These are phyloP conservation scores for Leptopilina myrica DNA, from an alignment of 2,888 invertebrate species.

Conservation along the genomic window DNA sequence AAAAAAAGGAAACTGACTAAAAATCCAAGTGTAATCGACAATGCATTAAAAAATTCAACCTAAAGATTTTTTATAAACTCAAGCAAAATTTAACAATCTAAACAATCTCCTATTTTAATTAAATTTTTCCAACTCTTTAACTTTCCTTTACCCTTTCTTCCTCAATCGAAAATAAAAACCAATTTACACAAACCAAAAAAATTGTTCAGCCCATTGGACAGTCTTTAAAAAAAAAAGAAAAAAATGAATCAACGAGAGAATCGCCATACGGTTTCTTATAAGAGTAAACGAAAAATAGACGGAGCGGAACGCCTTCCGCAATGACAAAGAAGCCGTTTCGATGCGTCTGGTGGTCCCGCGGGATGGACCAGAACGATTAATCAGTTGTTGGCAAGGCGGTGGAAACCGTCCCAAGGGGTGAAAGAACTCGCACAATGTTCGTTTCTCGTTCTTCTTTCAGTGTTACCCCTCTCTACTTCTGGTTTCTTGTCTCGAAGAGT, in stretches of 20 bases:
- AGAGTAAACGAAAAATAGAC: constrained; percentile 68
- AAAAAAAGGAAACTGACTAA: no score
- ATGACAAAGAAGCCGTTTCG: constrained; percentile 73
- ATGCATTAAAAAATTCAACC: no score
- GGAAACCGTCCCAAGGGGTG: constrained; percentile 60
- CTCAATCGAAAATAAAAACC: background rate
- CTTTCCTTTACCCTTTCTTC: background rate
- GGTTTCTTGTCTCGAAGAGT: constrained; percentile 51
- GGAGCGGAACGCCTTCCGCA: constrained; percentile 66
- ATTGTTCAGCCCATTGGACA: no score
- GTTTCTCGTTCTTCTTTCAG: constrained; percentile 58
- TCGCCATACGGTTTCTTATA: constrained; percentile 55
- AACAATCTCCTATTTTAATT: no score
- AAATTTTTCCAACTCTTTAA: no score
- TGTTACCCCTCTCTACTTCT: constrained; percentile 50
- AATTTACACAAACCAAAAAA: no score
- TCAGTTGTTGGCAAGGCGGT: constrained; percentile 76
- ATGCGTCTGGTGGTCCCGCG: constrained; percentile 69
- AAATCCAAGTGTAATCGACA: no score
- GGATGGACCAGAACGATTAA: constrained; percentile 74
- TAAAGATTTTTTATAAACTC: no score
- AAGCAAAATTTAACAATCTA: no score
- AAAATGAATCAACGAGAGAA: constrained; percentile 43
- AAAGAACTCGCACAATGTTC: constrained; percentile 70
- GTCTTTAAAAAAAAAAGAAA: no score